Evolutionary conservation across 2,888 invertebrate species (phyloP), one percentile per base, ranked within the genome.

Genomic region (Acholoe squamosa): DNA sequence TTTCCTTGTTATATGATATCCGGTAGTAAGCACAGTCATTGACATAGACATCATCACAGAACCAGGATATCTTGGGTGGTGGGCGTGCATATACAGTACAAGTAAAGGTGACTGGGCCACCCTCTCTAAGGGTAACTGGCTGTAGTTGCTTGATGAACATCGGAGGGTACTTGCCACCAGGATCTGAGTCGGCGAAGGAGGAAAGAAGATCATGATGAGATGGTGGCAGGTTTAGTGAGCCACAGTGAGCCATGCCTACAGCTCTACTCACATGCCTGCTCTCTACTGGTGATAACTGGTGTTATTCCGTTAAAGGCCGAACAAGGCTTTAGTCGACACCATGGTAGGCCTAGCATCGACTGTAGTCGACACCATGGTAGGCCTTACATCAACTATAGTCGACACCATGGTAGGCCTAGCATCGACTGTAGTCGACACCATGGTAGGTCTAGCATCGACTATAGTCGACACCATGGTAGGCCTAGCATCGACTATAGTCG

Each of bases 1-100:
- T 93, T 71, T 95, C 94, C 28, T 92, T 90, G 84, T 94, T 94
- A 93, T 94, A 95, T 92, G 92, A 95, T 93, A 92, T 95, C 94
- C 90, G 94, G 91, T 93, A 93, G 91, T 93, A 92, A 0, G 92
- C 92, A 67, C 92, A 93, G 61, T 92, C 92, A 1, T 88, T 61
- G 7, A 93, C 91, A 10, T 16, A 67, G 61, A 93, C 92, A 14
- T 91, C 99, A 96, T 99, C 98, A 96, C 97, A 98, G 96, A 99
- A 99, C 99, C 99, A 99, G 92, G 98, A 98, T 92, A 99, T 97
- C 95, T 98, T 97, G 91, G 99, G 98, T 96, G 97, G 97, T 12
- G 99, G 99, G 96, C 98, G 98, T 91, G 98, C 98, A 84, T 97
- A 97, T 91, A 99, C 97, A 16, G 22, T n/a, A 34, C 95, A 95